Conservation (phyloP, 2,888 invertebrate genomes). For the Hydraecia micacea region DNA sequence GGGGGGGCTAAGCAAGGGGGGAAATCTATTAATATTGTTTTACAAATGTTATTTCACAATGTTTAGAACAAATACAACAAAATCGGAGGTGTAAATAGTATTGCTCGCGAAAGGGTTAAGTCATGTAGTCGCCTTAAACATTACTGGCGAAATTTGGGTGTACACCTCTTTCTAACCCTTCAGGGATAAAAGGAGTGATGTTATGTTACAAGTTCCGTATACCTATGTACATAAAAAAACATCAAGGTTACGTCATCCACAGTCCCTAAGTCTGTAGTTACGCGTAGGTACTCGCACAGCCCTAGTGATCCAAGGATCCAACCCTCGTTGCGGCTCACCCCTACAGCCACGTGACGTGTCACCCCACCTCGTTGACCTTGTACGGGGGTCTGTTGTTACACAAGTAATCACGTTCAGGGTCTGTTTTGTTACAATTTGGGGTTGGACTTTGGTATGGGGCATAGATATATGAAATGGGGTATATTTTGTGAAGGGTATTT, state of each 20-base stretch:
- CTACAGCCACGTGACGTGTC: slow-evolving; percentile 11
- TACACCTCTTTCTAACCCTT: no score
- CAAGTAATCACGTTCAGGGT: slow-evolving; percentile 37
- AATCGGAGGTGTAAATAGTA: no score
- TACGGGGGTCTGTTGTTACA: slow-evolving; percentile 15
- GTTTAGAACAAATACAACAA: no score
- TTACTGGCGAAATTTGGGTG: no score
- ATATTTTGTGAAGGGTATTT: not conserved
- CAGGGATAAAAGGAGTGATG: not conserved
- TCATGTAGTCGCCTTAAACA: no score
- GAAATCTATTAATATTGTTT: no score
- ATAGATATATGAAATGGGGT: no score
- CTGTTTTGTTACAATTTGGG: slow-evolving; percentile 18
- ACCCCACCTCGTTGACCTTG: slow-evolving; percentile 45
- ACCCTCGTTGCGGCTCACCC: slow-evolving; percentile 26
- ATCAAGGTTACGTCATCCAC: not conserved
- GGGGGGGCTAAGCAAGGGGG: no score
- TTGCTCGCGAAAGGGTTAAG: no score
- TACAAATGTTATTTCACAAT: no score
- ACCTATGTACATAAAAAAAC: not conserved
- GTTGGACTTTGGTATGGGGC: not conserved
- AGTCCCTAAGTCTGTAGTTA: not conserved
- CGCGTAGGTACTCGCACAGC: not conserved
- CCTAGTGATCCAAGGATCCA: not conserved
- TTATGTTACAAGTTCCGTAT: not conserved